phyloP scores from a whole-genome alignment of 1,140 invertebrate genomes.

The Platyura marginata region DNA sequence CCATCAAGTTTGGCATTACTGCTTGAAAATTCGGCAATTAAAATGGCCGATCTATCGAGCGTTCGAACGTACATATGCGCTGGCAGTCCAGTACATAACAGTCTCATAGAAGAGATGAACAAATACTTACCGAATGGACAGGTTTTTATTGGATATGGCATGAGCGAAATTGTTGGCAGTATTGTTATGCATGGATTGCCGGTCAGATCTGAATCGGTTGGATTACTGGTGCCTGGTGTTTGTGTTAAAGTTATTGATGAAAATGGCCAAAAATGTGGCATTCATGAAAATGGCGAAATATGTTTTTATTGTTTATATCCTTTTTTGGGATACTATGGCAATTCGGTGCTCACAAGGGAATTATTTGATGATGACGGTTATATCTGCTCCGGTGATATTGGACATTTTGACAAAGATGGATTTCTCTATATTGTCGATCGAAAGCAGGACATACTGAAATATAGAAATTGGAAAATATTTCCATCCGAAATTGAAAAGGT shows the following conservation, averaged over 20 bases:
- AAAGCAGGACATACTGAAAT: constrained; percentile 36
- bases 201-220: not conserved
- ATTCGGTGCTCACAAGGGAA: constrained; percentile 17
- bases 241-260: constrained; percentile 25
- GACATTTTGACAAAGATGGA: constrained; percentile 34
- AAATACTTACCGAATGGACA: constrained; percentile 5
- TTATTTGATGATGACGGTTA: constrained; percentile 33
- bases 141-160: constrained; percentile 1
- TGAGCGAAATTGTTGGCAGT: not conserved
- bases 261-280: constrained; percentile 15
- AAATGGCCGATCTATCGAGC: constrained; percentile 13
- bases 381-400: constrained; percentile 48
- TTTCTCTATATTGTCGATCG: constrained; percentile 36
- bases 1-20: too few species aligned
- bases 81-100: constrained; percentile 6
- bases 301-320: constrained; percentile 13
- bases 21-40: too few species aligned
- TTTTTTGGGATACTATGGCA: constrained; percentile 23
- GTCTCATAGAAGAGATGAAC: constrained; percentile 15
- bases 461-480: constrained; percentile 21
- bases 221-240: constrained; percentile 9
- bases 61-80: constrained; percentile 16
- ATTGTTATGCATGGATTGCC: not conserved
- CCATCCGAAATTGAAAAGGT: constrained; percentile 20
- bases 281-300: constrained; percentile 19